Evolutionary conservation across 2,888 invertebrate genomes (phyloP), one percentile per base, ranked within the genome.

Genomic region (Xanthorhoe spadicearia): DNA sequence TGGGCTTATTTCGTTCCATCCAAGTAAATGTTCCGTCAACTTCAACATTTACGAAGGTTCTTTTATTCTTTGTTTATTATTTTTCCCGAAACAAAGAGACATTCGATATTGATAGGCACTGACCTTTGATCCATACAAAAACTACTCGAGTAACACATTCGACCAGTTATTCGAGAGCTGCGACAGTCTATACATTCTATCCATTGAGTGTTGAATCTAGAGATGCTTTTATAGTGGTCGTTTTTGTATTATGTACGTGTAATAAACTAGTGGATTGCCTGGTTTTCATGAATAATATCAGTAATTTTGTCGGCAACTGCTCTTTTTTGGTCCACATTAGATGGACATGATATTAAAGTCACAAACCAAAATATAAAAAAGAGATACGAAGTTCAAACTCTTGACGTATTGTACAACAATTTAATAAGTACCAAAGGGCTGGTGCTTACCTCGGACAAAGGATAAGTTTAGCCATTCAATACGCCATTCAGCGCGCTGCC

Each of bases 61-160:
- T 55, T 48, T 46, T 64, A 64, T 54, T 59, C 55, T 9, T 23
- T 43, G 63, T 58, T 64, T 64, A 61, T 61, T 63, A 64, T 68
- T 60, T 59, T 46, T 51, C 43, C 43, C 57, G 38, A 61, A 64
- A 68, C 64, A 68, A 64, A 68, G 63, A 59, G 64, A 61, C 61
- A 49, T 60, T 64, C 50, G 61, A 64, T 68, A 68, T 64, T 64
- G 68, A 68, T 64, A 64, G 61, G 61, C 68, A 64, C 55, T 68
- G 68, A 68, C 68, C 68, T 68, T 61, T 57, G 52, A 55, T 53
- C 67, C 57, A 61, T 64, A 68, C 61, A 64, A 64, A 64, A 64
- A 68, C 60, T 68, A 54, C 68, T 64, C 57, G 48, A 60, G 61
- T 51, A 64, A 56, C 60, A 60, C 59, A 63, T 53, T 48, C 46